Conservation (phyloP, 2,888 invertebrate species). For the Rambutsinella grinnellia region DNA sequence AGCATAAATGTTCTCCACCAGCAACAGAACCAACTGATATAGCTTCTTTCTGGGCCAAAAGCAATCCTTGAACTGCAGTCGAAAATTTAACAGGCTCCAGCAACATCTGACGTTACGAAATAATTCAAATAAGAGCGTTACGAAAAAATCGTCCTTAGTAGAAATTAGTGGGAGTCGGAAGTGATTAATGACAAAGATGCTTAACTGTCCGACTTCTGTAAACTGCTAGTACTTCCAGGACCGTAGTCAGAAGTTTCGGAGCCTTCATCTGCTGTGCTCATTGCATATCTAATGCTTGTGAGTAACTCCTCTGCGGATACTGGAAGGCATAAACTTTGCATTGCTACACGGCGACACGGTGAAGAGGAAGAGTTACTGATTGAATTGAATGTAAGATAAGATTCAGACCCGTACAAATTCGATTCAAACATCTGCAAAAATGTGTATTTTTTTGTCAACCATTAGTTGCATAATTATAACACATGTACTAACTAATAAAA, state of each 20-base stretch:
- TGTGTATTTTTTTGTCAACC: too few relatives aligned
- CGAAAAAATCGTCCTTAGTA: background rate
- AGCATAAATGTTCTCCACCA: constrained; percentile 90
- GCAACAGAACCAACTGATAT: constrained; percentile 88
- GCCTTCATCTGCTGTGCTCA: constrained; percentile 74
- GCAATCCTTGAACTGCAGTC: constrained; percentile 92
- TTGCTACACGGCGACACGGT: constrained; percentile 56
- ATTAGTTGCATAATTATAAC: background rate
- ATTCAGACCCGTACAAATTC: constrained; percentile 70
- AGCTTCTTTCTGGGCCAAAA: constrained; percentile 90
- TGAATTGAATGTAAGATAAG: constrained; percentile 63
- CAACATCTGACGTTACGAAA: too few relatives aligned
- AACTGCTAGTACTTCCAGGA: constrained; percentile 68
- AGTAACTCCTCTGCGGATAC: constrained; percentile 92
- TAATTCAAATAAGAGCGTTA: constrained; percentile 37
- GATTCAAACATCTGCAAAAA: constrained; percentile 71
- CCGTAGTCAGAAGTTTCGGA: constrained; percentile 74
- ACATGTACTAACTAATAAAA: background rate
- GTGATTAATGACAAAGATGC: constrained; percentile 97
- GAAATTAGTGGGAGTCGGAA: constrained; percentile 22
- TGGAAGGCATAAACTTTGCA: constrained; percentile 85
- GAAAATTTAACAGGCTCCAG: constrained; percentile 96
- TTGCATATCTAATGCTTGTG: constrained; percentile 61
- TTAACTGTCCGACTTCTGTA: constrained; percentile 69
- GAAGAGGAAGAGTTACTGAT: constrained; percentile 59